These are phyloP conservation scores for Phymastichus coffea DNA, from an alignment of 1,140 invertebrate genomes.

Conservation along the genomic window DNA sequence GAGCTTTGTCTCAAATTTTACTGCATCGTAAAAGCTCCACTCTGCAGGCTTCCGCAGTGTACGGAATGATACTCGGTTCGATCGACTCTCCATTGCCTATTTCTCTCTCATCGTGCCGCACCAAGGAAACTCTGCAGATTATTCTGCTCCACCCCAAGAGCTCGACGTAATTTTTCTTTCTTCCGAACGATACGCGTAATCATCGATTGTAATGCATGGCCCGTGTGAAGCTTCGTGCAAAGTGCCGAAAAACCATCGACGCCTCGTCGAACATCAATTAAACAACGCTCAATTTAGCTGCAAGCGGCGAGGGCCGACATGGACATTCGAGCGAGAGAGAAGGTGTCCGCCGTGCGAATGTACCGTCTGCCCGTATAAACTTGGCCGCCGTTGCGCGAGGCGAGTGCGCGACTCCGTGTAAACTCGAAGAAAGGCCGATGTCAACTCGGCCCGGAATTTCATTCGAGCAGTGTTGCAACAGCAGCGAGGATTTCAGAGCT, in stretches of 20 bases:
- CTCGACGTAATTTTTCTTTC: too few species aligned
- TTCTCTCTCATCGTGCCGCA: too few species aligned
- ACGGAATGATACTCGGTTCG: conserved; percentile 3
- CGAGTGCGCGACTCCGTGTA: neutral
- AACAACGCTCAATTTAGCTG: conserved; percentile 49
- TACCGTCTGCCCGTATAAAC: conserved; percentile 35
- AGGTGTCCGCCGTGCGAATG: conserved; percentile 37
- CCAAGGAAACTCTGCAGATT: too few species aligned
- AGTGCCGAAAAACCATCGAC: too few species aligned
- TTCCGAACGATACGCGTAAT: too few species aligned
- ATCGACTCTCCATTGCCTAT: conserved; percentile 12
- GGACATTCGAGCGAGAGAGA: conserved; percentile 33
- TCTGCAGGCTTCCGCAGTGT: conserved; percentile 4
- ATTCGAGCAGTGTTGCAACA: too few species aligned
- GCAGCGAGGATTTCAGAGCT: too few species aligned
- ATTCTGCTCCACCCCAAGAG: too few species aligned
- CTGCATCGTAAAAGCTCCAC: conserved; percentile 12
- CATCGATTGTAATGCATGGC: too few species aligned
- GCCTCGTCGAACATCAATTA: conserved; percentile 42
- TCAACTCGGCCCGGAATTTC: neutral
- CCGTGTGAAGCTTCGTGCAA: too few species aligned
- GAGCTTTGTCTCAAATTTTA: neutral
- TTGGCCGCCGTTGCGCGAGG: too few species aligned
- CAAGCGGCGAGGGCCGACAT: too few species aligned
- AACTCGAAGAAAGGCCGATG: conserved; percentile 6